Conservation (phyloP, 1,140 invertebrate species). For the Dendrolimus kikuchii region DNA sequence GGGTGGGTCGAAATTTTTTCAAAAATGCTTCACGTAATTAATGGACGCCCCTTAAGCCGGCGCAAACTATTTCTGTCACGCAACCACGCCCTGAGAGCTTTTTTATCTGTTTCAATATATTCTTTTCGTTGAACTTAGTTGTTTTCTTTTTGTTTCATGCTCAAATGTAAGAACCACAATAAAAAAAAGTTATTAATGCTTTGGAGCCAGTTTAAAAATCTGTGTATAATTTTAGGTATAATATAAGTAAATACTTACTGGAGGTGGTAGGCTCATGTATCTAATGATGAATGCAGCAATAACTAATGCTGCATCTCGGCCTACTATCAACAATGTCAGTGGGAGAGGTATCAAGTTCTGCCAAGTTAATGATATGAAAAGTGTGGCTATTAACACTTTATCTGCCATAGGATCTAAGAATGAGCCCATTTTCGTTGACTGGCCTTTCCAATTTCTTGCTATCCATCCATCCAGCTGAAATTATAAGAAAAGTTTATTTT, state of each 20-base stretch:
- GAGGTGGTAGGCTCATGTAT: slow-evolving; percentile 90
- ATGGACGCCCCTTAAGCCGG: no score
- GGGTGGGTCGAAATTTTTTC: no score
- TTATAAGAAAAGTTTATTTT: slow-evolving; percentile 29
- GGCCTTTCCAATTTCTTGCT: slow-evolving; percentile 91
- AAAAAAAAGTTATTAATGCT: not conserved
- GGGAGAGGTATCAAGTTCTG: slow-evolving; percentile 88
- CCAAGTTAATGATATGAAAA: slow-evolving; percentile 91
- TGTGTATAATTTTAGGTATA: not conserved
- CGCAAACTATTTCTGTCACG: no score
- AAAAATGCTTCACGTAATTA: no score
- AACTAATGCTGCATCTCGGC: slow-evolving; percentile 88
- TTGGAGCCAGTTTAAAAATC: not conserved
- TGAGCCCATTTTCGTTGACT: slow-evolving; percentile 93
- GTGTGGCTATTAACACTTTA: slow-evolving; percentile 91
- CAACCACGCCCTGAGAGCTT: no score
- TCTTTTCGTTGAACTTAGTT: no score
- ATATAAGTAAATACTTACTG: slow-evolving; percentile 76
- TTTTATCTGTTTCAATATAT: no score
- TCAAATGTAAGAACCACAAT: no score
- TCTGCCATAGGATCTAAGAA: slow-evolving; percentile 99
- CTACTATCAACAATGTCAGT: slow-evolving; percentile 88
- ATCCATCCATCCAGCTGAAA: slow-evolving; percentile 95
- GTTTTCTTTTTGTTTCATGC: no score
- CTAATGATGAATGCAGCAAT: slow-evolving; percentile 89